A percentile compares a stretch with the other conserved stretches of the same genome.
Evolutionary conservation across 64 coral and sea anemone genomes (phyloP).

Genomic region (Stichodactyla mertensii): DNA sequence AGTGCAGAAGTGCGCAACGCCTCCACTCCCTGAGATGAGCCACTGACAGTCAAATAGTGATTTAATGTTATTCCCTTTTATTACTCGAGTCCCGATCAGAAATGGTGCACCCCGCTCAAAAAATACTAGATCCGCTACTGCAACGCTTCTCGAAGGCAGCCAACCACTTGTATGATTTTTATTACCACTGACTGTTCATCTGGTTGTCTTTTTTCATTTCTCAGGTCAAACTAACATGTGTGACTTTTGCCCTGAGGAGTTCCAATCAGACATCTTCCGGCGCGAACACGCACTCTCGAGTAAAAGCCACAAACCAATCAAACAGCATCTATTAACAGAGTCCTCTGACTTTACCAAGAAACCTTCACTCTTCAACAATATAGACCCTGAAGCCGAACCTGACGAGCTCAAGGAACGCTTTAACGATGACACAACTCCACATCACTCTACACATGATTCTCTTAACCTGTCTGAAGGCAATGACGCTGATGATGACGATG

Average conservation of each 20-base stretch:
- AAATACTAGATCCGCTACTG: too few species aligned
- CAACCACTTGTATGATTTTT: too few species aligned
- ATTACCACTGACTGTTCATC: too few species aligned
- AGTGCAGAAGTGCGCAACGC: too few species aligned
- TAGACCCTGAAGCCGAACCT: background rate
- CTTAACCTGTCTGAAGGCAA: background rate
- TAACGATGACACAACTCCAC: background rate
- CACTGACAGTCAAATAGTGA: too few species aligned
- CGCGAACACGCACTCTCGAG: background rate
- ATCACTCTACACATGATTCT: background rate
- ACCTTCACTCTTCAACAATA: background rate
- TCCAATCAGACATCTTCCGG: constrained; percentile 19
- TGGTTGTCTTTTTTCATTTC: background rate
- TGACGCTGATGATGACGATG: background rate
- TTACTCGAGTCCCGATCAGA: too few species aligned
- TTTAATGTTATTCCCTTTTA: too few species aligned
- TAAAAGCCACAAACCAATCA: background rate
- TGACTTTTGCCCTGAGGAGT: constrained; percentile 50
- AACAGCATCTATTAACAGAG: background rate
- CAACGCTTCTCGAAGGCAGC: too few species aligned
- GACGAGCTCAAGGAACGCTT: background rate
- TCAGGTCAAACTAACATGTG: constrained; percentile 46
- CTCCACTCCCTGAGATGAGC: too few species aligned
- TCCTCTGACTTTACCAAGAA: background rate
- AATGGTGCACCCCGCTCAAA: too few species aligned